These are phyloP conservation scores for Nebria salina DNA, from an alignment of 2,888 invertebrate species.

Conservation along the genomic window DNA sequence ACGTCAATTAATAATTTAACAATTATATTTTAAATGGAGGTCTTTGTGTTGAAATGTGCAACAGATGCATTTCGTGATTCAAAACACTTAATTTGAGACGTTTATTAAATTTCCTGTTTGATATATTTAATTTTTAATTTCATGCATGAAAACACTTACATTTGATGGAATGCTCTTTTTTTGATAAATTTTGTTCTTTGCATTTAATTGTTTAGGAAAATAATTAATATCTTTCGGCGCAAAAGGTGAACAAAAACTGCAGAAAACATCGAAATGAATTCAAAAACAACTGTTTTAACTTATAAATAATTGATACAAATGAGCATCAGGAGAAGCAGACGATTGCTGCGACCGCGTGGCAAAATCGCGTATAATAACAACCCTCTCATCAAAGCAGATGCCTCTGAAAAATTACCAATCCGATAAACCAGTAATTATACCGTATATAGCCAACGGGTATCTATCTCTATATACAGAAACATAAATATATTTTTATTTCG, in stretches of 20 bases:
- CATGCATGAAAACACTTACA: too few species aligned
- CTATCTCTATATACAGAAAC: conserved; percentile 45
- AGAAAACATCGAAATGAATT: conserved; percentile 17
- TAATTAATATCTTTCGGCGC: too few species aligned
- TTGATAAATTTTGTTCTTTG: too few species aligned
- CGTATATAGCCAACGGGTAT: conserved; percentile 50
- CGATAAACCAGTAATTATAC: conserved; percentile 55
- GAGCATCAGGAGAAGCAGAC: conserved; percentile 52
- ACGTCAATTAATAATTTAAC: background rate
- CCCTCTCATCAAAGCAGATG: conserved; percentile 56
- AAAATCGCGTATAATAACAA: conserved; percentile 56
- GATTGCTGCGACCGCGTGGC: background rate
- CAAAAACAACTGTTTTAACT: conserved; percentile 54
- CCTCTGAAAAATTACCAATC: conserved; percentile 55
- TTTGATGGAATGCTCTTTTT: too few species aligned
- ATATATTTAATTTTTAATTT: too few species aligned
- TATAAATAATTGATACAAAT: conserved; percentile 63
- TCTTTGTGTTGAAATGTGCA: too few species aligned
- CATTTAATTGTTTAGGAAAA: too few species aligned
- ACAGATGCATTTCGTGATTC: too few species aligned
- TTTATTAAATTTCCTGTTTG: too few species aligned
- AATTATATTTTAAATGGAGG: background rate
- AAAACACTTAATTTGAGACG: too few species aligned
- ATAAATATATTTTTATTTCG: conserved; percentile 33
- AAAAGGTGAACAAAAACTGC: too few species aligned